A percentile compares a stretch with the other conserved stretches of the same genome.
phyloP scores from a whole-genome alignment of 2,797 vertebrate species.

The Emydoidea blandingii region DNA sequence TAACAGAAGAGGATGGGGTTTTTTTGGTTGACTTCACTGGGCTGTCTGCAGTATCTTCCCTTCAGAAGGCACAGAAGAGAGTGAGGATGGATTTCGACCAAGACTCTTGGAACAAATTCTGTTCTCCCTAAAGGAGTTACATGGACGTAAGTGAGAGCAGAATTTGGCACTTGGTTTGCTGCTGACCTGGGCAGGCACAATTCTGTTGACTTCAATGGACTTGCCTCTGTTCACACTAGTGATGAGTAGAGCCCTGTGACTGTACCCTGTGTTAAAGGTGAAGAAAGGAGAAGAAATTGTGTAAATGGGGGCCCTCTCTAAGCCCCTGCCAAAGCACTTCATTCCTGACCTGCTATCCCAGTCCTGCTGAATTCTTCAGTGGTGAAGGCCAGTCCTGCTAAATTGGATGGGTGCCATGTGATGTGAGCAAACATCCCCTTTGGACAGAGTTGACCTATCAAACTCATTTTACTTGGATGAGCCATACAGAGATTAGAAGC shows the following conservation, averaged over 20 bases:
- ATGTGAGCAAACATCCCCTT: neutral
- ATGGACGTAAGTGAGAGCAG: neutral
- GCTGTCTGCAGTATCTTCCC: neutral
- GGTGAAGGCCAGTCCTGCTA: neutral
- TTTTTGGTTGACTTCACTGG: constrained; percentile 3
- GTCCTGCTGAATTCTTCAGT: neutral
- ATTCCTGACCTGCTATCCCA: neutral
- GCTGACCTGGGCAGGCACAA: neutral
- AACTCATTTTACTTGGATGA: neutral
- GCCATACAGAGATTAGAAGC: neutral
- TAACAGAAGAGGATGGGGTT: constrained; percentile 3
- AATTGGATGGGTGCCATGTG: neutral
- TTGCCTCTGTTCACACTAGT: neutral
- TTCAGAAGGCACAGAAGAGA: neutral
- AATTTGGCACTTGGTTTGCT: neutral
- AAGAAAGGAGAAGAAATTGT: neutral
- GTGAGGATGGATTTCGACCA: neutral
- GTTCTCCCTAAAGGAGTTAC: neutral
- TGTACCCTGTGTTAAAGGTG: neutral
- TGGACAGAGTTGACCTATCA: neutral
- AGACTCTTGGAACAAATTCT: neutral
- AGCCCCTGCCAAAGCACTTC: neutral
- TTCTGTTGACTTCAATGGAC: neutral
- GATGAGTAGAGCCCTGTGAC: neutral
- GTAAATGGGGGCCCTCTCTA: neutral